These are phyloP conservation scores for Folsomia candida DNA, from an alignment of 2,888 invertebrate genomes.

Conservation along the genomic window DNA sequence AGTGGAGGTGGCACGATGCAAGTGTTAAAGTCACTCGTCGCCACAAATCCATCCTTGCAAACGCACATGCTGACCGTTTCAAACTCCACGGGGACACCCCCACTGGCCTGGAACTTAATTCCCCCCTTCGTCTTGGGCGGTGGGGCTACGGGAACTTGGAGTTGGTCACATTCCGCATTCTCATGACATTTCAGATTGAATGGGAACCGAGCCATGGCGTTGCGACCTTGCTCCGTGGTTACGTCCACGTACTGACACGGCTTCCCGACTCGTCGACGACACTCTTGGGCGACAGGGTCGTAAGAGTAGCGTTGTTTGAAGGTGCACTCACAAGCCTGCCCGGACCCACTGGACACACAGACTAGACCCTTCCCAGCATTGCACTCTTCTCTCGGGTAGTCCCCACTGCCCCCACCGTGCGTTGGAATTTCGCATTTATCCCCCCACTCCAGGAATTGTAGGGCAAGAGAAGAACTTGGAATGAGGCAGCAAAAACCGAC, in stretches of 20 bases:
- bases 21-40: conserved; percentile 18
- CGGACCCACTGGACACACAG: no score
- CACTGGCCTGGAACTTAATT: no score
- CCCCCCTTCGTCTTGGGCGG: neutral
- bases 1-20: conserved; percentile 17
- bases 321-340: conserved; percentile 32
- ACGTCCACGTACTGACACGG: conserved; percentile 19
- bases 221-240: neutral
- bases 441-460: conserved; percentile 26
- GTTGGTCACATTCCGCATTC: conserved; percentile 22
- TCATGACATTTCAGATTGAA: conserved; percentile 39
- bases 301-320: conserved; percentile 25
- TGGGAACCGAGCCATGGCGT: conserved; percentile 17
- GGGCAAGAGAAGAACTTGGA: no score
- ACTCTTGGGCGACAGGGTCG: conserved; percentile 31
- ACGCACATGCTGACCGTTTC: conserved; percentile 29
- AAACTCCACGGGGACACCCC: conserved; percentile 9
- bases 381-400: conserved; percentile 21
- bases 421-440: conserved; percentile 26
- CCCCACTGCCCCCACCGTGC: conserved; percentile 31
- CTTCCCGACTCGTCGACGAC: conserved; percentile 36
- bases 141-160: neutral
- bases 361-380: conserved; percentile 33
- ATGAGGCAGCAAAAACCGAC: no score
- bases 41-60: conserved; percentile 23